Base-by-base conservation (phyloP, 2,113 vertebrate species). In the Esox niger region DNA sequence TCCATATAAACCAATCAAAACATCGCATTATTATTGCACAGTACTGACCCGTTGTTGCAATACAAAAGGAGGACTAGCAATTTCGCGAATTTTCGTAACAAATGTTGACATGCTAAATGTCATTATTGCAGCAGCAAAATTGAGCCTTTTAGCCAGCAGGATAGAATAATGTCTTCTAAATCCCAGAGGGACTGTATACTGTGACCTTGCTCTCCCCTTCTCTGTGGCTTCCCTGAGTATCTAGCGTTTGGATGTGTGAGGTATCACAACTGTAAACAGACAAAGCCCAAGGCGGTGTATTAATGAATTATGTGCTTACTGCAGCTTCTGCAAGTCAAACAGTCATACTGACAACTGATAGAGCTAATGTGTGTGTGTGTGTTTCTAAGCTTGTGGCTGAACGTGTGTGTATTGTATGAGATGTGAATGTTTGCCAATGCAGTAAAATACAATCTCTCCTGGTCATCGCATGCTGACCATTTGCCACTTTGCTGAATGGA, bases 401-500 rank as follows among this genome's bases (percentile, higher is more conserved):
- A 11, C 15, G 7, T 46, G 38, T 3, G 38, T 46, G 38, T 46
- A 17, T 46, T 46, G 38, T 46, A 17, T 46, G 38, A 32, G 6
- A 4, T 54, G 49, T 54, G 2, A 17, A n/a, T 23, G 49, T 23
- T 20, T 54, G 3, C 46, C 46, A 11, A 15, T 47, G 46, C 2
- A 3, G 8, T 47, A 11, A 47, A 20, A 15, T 62, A 27, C 60
- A 52, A n/a, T 46, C 35, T 58, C 66, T 32, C 6, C 21, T 35
- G 9, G 23, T 30, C 21, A 66, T 49, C 29, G n/a, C n/a, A n/a
- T 68, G 25, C 31, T 62, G 2, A 25, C 62, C 10, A 1, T 30
- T 15, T 9, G 66, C 52, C 11, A 64, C 56, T 23, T 6, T 0
- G 35, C 55, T 75, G 20, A 69, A 52, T 80, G 64, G 68, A 63